Evolutionary conservation across 2,888 invertebrate genomes (phyloP), one percentile per base, ranked within the genome.

Genomic region (Leptopilina myrica): DNA sequence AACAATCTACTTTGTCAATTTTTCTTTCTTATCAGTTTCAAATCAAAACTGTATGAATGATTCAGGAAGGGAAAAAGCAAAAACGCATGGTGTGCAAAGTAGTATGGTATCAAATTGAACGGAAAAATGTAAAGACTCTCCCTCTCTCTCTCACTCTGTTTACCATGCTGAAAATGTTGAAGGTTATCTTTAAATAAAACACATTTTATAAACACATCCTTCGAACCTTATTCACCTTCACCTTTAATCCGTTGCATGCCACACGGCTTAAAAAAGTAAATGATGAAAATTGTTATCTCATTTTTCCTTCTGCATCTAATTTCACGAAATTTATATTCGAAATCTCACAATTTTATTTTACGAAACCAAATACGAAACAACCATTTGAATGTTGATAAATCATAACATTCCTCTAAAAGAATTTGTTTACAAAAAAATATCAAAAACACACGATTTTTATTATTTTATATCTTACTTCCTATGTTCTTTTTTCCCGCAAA

Each of bases 161-260:
- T 69, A 53, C 69, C 14, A 33, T 56, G 12, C 20, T 56, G 2
- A 73, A 49, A 56, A 73, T 56, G 73, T 26, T 73, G 33, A 73
- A 73, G 73, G 73, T 73, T 53, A 56, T 26, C 73, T 73, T 73
- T 53, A 73, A 73, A 73, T 73, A 56, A 73, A 73, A 73, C 33
- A 73, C 9, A 53, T 56, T 56, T 33, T 73, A 73, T 73, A 73
- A 73, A 56, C 73, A 73, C 53, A 53, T 73, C 33, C 56, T 56
- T 73, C 56, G 33, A 73, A 56, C 73, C 56, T 73, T 33, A 73
- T 73, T 56, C 53, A 73, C 69, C 73, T 73, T 73, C 33, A 73
- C 73, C 73, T 73, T 56, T 15, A 56, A 73, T 53, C 12, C 56
- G n/a, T 73, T 56, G 73, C 73, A 73, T 73, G 73, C 49, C 49